phyloP scores from a whole-genome alignment of 1,140 invertebrate genomes.

The Forficula auricularia region DNA sequence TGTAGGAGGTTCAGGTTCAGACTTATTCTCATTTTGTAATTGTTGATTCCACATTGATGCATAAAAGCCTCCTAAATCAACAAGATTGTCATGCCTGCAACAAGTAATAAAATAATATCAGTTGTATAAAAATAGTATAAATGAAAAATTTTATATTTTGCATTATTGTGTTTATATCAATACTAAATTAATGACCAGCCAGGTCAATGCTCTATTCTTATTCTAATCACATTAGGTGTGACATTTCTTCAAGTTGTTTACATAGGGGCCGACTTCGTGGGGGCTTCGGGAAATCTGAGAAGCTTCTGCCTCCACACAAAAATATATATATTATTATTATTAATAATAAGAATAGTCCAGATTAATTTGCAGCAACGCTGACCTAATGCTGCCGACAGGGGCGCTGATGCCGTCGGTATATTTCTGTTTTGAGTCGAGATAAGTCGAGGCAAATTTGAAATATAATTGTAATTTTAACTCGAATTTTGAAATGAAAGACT shows the following conservation, averaged over 20 bases:
- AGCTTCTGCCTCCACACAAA: too few species aligned
- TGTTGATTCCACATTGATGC: slow-evolving; percentile 81
- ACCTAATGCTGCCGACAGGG: too few species aligned
- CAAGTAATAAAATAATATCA: slow-evolving; percentile 10
- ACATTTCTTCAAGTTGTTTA: not conserved
- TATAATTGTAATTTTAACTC: too few species aligned
- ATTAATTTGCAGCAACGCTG: too few species aligned
- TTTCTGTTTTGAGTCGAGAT: too few species aligned
- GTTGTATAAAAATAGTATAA: not conserved
- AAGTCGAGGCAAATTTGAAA: too few species aligned
- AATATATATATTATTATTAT: too few species aligned
- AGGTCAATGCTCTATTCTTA: not conserved
- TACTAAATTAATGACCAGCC: slow-evolving; percentile 6
- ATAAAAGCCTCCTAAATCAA: slow-evolving; percentile 50
- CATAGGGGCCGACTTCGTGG: not conserved
- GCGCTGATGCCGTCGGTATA: too few species aligned
- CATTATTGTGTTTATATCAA: not conserved
- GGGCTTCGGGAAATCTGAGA: not conserved
- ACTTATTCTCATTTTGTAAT: slow-evolving; percentile 36
- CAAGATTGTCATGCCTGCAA: slow-evolving; percentile 57
- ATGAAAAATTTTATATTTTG: slow-evolving; percentile 2
- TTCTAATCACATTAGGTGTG: not conserved
- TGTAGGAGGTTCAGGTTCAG: too few species aligned
- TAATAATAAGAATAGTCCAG: too few species aligned
- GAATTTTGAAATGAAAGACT: too few species aligned